Evolutionary conservation across 2,113 vertebrate species (phyloP).

Genomic region (Quiscalus mexicanus): DNA sequence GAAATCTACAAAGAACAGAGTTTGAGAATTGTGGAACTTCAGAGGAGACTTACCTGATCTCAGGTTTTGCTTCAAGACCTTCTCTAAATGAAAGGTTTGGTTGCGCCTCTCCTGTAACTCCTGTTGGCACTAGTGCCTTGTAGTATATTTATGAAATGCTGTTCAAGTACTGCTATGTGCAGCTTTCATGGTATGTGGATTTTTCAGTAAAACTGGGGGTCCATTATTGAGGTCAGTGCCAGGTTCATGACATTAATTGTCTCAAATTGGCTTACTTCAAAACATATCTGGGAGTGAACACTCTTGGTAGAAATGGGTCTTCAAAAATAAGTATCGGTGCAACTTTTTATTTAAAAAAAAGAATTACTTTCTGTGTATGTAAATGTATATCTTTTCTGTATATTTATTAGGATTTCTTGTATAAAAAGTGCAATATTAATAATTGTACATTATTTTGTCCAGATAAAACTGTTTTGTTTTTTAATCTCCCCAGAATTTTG

Average conservation of each 20-base stretch:
- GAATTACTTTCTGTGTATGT: conserved; percentile 75
- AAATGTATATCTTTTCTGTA: conserved; percentile 88
- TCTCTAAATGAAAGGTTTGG: neutral
- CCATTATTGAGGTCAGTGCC: neutral
- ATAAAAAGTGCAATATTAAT: conserved; percentile 88
- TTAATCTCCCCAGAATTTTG: conserved; percentile 63
- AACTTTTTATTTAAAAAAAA: conserved; percentile 78
- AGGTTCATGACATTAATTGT: neutral
- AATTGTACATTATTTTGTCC: conserved; percentile 81
- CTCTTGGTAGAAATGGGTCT: conserved; percentile 64
- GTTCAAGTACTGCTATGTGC: neutral
- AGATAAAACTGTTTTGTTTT: conserved; percentile 71
- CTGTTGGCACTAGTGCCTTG: neutral
- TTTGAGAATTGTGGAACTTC: neutral
- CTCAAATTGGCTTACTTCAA: neutral
- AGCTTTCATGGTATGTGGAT: neutral
- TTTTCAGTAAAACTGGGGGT: conserved; percentile 13
- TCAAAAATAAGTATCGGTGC: conserved; percentile 68
- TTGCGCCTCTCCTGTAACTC: neutral
- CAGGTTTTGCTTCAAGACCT: neutral
- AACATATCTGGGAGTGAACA: neutral
- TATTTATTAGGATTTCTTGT: conserved; percentile 95
- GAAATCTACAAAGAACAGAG: neutral
- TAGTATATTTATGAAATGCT: neutral
- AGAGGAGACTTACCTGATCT: neutral